Base-by-base conservation (phyloP, 2,113 vertebrate species). In the Irena cyanogastra region DNA sequence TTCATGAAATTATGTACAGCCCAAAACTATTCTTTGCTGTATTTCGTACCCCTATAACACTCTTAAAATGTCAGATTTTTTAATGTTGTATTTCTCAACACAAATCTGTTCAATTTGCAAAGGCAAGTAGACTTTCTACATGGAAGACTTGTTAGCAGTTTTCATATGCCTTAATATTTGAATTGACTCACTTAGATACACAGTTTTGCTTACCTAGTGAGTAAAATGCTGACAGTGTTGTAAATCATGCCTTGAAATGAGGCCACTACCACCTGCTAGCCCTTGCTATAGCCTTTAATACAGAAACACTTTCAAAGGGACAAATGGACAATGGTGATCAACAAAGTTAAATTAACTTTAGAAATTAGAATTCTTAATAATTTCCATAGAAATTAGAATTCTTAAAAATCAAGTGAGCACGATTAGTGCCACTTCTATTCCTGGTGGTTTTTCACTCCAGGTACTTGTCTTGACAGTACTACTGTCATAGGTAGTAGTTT, bases 101-200 rank as follows among this genome's bases (percentile, higher is more conserved):
- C 28, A 45, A 37, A 83, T 61, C 37, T 31, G 11, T 59, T 85
- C 44, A 23, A 21, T 78, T 96, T 93, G 68, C 88, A 90, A 76
- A 68, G 66, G 30, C 74, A 63, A 83, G 59, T 80, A 89, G 74
- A 64, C 70, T 94, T 96, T 93, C 66, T 80, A 68, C 63, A 60
- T 56, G 82, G 60, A 81, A 87, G 88, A 79, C 30, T 88, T 66
- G 64, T 65, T 94, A 85, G 68, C 35, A 52, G 86, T 33, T 95
- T 95, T 89, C 30, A 57, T 90, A 33, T 61, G n/a, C n/a, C 49
- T 95, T 89, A 81, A 54, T 94, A 89, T 93, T 95, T 94, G 86
- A 89, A 89, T 61, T 94, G 82, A 77, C 65, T 90, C 77, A 65
- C 63, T 74, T 77, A 71, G 60, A 78, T 75, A 89, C 50, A 56